Evolutionary conservation across 2,113 vertebrate species (phyloP).

Genomic region (Daboia siamensis): DNA sequence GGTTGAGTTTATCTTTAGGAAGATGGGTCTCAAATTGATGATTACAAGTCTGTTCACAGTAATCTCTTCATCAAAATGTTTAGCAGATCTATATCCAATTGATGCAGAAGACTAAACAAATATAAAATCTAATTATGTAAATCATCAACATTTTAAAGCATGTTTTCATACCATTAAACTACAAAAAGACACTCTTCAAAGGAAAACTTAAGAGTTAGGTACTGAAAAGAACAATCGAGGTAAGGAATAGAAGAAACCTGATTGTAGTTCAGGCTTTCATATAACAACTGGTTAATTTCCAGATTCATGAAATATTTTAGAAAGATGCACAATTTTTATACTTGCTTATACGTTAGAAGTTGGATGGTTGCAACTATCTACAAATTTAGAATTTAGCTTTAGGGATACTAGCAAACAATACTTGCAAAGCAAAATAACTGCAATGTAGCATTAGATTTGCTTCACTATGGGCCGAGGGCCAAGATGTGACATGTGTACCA

Average conservation of each 20-base stretch:
- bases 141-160: slow-evolving; percentile 29
- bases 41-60: background rate
- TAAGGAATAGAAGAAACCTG: background rate
- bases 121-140: slow-evolving; percentile 48
- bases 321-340: background rate
- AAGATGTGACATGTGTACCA: background rate
- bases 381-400: background rate
- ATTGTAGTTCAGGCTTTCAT: background rate
- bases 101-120: slow-evolving; percentile 36
- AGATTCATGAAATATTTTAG: background rate
- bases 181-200: background rate
- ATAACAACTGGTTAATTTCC: background rate
- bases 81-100: slow-evolving; percentile 33
- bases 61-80: slow-evolving; percentile 47
- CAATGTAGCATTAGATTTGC: background rate
- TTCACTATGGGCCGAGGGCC: background rate
- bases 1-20: background rate
- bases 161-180: slow-evolving; percentile 24
- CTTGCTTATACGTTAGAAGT: background rate
- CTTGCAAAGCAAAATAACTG: background rate
- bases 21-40: background rate
- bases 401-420: background rate
- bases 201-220: background rate
- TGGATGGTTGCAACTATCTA: background rate
- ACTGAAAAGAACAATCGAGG: background rate